Conservation (phyloP, 2,888 invertebrate species). For the Chrysodeixis includens region DNA sequence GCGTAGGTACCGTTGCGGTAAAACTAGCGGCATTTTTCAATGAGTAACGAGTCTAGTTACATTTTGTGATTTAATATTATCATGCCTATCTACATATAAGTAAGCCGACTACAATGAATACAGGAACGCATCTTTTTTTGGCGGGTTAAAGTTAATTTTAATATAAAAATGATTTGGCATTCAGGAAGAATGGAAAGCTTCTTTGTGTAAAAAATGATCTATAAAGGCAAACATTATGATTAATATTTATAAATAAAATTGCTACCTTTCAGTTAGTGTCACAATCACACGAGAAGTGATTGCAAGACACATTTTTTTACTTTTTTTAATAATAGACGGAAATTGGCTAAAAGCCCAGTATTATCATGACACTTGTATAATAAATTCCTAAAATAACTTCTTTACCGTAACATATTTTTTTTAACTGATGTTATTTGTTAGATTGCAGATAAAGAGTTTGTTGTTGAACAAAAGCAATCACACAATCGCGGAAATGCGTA, state of each 20-base stretch:
- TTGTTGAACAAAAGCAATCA: conserved; percentile 4
- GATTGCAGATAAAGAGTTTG: not conserved
- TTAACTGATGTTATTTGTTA: not conserved
- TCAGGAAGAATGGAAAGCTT: too few species aligned
- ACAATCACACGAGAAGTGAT: too few species aligned
- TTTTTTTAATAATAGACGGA: not conserved
- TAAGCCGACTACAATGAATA: too few species aligned
- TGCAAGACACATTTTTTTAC: not conserved
- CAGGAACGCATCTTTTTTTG: too few species aligned
- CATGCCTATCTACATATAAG: not conserved
- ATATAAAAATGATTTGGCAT: too few species aligned
- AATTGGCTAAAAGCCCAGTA: conserved; percentile 1
- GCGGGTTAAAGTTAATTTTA: too few species aligned
- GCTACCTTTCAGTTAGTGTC: too few species aligned
- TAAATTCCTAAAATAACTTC: conserved; percentile 1
- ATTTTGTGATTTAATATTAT: not conserved
- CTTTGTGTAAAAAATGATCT: too few species aligned
- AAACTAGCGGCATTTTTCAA: not conserved
- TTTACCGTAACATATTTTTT: not conserved
- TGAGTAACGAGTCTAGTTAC: not conserved
- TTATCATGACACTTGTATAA: not conserved
- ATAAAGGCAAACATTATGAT: too few species aligned
- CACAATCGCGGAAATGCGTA: conserved; percentile 1
- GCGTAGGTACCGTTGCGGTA: not conserved
- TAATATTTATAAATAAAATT: too few species aligned